These are phyloP conservation scores for Myiozetetes cayanensis DNA, from an alignment of 2,113 vertebrate species.

Conservation along the genomic window DNA sequence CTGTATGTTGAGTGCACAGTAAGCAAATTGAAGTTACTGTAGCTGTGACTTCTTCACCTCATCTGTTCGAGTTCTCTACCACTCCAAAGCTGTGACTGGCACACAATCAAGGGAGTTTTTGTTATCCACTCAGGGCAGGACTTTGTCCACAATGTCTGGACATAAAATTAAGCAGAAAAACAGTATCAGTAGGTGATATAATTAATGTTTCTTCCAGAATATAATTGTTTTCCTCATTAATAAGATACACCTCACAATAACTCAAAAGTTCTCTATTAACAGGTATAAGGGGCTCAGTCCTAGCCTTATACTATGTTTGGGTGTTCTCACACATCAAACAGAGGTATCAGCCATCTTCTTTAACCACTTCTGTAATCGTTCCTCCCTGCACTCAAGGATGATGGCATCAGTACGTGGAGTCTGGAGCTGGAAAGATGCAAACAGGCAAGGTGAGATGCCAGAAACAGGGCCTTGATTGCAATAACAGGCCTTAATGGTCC, in stretches of 20 bases:
- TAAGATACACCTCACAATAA: not conserved
- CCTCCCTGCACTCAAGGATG: not conserved
- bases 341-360: not conserved
- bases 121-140: not conserved
- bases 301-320: not conserved
- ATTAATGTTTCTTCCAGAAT: not conserved
- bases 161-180: not conserved
- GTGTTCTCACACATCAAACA: not conserved
- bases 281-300: not conserved
- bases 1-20: not conserved
- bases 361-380: not conserved
- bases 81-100: not conserved
- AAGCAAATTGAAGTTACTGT: not conserved
- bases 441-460: not conserved
- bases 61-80: fast-evolving
- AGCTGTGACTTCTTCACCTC: not conserved
- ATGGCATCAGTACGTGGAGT: not conserved
- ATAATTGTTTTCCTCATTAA: not conserved
- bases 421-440: not conserved
- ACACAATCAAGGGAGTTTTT: not conserved
- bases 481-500: not conserved
- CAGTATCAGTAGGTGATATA: not conserved
- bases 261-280: not conserved
- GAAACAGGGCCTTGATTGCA: not conserved
- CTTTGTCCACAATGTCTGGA: not conserved